These are phyloP conservation scores for Enteromius radiatus DNA, from an alignment of 2,797 vertebrate species.

Conservation along the genomic window DNA sequence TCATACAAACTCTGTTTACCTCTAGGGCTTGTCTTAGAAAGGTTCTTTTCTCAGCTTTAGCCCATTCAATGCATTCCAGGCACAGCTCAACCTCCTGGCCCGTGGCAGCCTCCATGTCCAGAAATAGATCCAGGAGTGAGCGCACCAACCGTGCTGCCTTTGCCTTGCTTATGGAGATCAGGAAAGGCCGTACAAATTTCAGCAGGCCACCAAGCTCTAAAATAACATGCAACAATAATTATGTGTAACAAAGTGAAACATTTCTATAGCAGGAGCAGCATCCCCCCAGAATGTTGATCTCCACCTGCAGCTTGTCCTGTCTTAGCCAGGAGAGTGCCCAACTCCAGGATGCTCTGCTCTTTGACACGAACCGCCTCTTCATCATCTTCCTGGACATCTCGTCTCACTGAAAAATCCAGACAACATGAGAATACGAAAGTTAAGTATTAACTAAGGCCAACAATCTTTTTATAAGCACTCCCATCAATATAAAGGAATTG, in stretches of 20 bases:
- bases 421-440: background rate
- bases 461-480: background rate
- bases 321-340: conserved; percentile 94
- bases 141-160: conserved; percentile 96
- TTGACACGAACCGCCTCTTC: conserved; percentile 97
- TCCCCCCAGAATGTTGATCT: background rate
- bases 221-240: background rate
- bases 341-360: conserved; percentile 97
- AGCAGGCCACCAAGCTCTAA: conserved; percentile 95
- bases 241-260: background rate
- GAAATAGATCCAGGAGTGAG: conserved; percentile 93
- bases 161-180: conserved; percentile 98
- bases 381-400: conserved; percentile 95
- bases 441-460: background rate
- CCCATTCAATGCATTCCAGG: conserved; percentile 98
- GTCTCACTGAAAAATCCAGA: conserved; percentile 83
- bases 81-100: conserved; percentile 98
- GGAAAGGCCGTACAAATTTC: conserved; percentile 95
- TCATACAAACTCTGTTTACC: conserved; percentile 71
- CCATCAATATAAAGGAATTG: background rate
- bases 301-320: conserved; percentile 97
- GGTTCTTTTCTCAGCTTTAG: conserved; percentile 97
- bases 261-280: background rate
- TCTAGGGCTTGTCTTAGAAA: conserved; percentile 97
- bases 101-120: conserved; percentile 98